Evolutionary conservation across 2,113 vertebrate genomes (phyloP).

Genomic region (Nicator chloris): DNA sequence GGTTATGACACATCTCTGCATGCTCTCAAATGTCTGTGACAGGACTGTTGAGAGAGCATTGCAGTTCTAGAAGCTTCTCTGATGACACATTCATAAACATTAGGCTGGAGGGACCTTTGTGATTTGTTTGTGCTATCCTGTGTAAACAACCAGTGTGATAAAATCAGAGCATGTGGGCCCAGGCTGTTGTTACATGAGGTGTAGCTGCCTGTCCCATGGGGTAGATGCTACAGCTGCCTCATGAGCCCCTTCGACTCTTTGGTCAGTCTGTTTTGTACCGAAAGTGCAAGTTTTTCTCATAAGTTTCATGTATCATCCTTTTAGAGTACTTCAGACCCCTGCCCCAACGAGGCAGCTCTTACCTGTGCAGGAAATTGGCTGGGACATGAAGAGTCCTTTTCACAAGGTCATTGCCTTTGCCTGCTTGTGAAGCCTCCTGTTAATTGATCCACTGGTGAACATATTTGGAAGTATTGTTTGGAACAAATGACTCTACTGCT

Average conservation of each 20-base stretch:
- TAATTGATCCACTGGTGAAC: not conserved
- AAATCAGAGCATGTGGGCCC: not conserved
- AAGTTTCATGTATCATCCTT: not conserved
- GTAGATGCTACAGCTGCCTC: not conserved
- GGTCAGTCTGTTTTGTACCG: not conserved
- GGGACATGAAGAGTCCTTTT: not conserved
- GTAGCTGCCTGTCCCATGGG: too few relatives aligned
- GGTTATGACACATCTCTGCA: not conserved
- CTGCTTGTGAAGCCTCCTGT: not conserved
- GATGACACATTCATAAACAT: not conserved
- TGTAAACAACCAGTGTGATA: not conserved
- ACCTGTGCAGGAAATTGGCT: not conserved
- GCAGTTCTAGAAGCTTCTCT: not conserved
- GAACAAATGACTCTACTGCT: not conserved
- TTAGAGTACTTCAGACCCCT: not conserved
- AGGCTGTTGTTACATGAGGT: not conserved
- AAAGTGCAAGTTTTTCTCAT: not conserved
- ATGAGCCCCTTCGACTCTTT: not conserved
- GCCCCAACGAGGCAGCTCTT: accelerated
- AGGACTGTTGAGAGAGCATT: not conserved
- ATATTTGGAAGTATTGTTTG: not conserved
- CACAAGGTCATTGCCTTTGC: not conserved
- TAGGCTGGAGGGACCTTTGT: not conserved
- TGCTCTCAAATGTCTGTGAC: not conserved
- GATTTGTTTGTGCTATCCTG: not conserved